phyloP scores from a whole-genome alignment of 2,888 invertebrate genomes.

The Ferdinandea cuprea region DNA sequence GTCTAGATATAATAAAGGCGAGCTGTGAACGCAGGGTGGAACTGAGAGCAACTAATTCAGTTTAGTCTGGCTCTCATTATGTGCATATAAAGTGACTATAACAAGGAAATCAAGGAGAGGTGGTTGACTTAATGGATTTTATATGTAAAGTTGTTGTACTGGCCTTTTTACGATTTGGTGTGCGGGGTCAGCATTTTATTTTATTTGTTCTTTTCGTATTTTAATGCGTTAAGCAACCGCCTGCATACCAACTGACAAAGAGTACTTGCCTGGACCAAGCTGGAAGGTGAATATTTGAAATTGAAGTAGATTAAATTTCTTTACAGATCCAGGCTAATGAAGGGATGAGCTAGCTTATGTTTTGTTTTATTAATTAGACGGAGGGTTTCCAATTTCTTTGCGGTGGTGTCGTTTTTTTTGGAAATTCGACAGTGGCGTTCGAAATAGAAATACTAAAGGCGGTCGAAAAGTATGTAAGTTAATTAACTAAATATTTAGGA shows the following conservation, averaged over 20 bases:
- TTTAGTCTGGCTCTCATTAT: conserved; percentile 53
- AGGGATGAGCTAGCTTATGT: not conserved
- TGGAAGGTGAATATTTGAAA: conserved; percentile 25
- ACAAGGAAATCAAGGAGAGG: conserved; percentile 46
- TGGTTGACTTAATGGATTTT: conserved; percentile 43
- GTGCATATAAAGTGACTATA: conserved; percentile 67
- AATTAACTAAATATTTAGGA: too few relatives aligned
- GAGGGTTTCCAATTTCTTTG: not conserved
- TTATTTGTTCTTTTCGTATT: not conserved
- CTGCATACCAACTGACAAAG: conserved; percentile 5
- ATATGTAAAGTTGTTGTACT: conserved; percentile 39
- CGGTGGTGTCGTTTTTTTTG: too few relatives aligned
- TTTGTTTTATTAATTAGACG: conserved; percentile 9
- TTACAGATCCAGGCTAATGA: not conserved
- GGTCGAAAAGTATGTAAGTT: too few relatives aligned
- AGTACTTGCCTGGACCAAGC: conserved; percentile 45
- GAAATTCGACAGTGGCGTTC: too few relatives aligned
- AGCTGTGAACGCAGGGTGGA: not conserved
- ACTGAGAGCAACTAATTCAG: conserved; percentile 3
- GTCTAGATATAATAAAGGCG: conserved; percentile 18
- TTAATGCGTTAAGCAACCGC: conserved; percentile 21
- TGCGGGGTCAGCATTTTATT: conserved; percentile 29
- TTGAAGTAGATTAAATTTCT: not conserved
- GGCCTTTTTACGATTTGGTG: conserved; percentile 28
- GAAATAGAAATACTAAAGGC: too few relatives aligned